Conservation (phyloP, 2,888 invertebrate species). For the Eristalis pertinax region DNA sequence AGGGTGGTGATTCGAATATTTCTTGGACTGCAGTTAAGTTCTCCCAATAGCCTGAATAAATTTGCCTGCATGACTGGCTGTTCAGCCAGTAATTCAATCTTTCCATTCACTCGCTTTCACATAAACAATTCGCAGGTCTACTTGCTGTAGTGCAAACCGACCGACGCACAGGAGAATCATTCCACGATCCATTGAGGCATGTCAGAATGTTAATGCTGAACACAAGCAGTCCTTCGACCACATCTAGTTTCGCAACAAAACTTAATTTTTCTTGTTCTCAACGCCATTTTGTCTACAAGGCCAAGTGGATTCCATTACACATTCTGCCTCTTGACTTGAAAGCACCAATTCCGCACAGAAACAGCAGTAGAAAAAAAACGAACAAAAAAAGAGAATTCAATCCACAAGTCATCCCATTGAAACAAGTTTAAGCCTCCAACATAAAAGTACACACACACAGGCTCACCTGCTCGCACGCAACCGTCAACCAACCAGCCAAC, state of each 20-base stretch:
- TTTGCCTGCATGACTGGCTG: too few species aligned
- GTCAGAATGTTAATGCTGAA: background rate
- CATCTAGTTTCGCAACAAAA: background rate
- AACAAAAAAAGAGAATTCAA: background rate
- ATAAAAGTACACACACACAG: background rate
- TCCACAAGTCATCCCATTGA: conserved; percentile 19
- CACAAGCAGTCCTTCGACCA: background rate
- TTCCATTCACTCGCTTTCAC: too few species aligned
- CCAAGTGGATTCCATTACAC: conserved; percentile 2
- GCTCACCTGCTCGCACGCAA: conserved; percentile 41
- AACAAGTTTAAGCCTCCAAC: conserved; percentile 22
- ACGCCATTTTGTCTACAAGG: background rate
- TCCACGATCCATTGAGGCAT: too few species aligned
- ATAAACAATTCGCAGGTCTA: too few species aligned
- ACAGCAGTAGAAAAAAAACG: background rate
- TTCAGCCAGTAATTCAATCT: too few species aligned
- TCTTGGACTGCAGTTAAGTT: too few species aligned
- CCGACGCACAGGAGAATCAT: too few species aligned
- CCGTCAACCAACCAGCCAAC: background rate
- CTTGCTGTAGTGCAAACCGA: too few species aligned
- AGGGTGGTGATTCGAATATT: too few species aligned
- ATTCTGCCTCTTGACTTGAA: background rate
- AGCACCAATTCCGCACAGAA: conserved; percentile 18
- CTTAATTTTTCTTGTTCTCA: background rate
- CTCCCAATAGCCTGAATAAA: too few species aligned